Conservation (phyloP, 2,888 invertebrate species). For the Nephrocerus scutellatus region DNA sequence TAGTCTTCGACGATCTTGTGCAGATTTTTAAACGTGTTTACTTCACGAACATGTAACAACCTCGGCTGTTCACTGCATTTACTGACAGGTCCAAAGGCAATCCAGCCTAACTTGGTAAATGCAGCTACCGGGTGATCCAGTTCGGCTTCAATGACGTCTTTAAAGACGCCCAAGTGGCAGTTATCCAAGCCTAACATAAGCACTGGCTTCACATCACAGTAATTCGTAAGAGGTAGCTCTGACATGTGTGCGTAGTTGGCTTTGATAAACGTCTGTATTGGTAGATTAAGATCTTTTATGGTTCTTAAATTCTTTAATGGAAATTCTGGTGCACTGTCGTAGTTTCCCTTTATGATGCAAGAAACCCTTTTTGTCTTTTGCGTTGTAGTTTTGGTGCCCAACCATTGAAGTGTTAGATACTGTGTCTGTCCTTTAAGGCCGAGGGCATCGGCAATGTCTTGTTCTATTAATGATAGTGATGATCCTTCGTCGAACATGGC, state of each 20-base stretch:
- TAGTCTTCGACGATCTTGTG: constrained; percentile 10
- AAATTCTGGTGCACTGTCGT: constrained; percentile 17
- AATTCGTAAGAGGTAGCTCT: background rate
- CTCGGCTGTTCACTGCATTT: background rate
- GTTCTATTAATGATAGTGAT: constrained; percentile 13
- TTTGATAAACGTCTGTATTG: constrained; percentile 8
- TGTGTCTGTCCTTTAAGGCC: constrained; percentile 11
- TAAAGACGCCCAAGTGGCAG: too few species aligned
- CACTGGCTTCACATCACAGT: too few species aligned
- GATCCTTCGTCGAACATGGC: constrained; percentile 18
- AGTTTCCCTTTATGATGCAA: constrained; percentile 17
- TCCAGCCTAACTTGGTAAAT: constrained; percentile 12
- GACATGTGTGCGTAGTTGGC: background rate
- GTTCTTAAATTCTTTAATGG: constrained; percentile 15
- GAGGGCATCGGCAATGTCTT: constrained; percentile 7
- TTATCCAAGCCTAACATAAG: background rate
- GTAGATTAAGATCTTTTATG: constrained; percentile 7
- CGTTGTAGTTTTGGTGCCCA: constrained; percentile 5
- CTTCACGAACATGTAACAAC: constrained; percentile 12
- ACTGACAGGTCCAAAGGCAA: constrained; percentile 11
- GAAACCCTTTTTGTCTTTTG: constrained; percentile 8
- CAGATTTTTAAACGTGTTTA: background rate
- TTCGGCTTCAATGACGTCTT: background rate
- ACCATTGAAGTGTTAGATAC: constrained; percentile 17
- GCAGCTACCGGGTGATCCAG: background rate